Conservation (phyloP, 2,113 vertebrate species). For the Nycticryphes semicollaris region DNA sequence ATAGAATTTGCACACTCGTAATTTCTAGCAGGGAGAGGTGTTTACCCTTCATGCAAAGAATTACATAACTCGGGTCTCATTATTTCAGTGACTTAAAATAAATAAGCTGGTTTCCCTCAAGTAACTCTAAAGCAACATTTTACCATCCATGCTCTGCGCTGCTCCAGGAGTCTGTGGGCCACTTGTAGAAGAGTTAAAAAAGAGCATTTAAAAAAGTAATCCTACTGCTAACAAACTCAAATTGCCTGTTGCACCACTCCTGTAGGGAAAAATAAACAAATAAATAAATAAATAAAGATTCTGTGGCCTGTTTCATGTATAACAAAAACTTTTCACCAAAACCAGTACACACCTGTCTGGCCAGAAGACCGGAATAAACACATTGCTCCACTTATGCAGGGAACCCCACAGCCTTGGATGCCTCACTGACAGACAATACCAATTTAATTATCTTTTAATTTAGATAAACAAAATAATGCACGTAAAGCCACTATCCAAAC, state of each 20-base stretch:
- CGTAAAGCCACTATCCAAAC: background rate
- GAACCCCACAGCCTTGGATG: background rate
- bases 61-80: background rate
- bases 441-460: background rate
- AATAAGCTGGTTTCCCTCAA: background rate
- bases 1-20: rapidly evolving
- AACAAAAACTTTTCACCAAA: background rate
- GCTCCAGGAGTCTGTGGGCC: background rate
- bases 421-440: background rate
- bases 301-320: background rate
- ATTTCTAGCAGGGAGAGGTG: background rate
- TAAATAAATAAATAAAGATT: background rate
- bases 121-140: background rate
- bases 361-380: background rate
- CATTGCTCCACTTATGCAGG: background rate
- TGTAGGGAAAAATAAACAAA: background rate
- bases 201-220: background rate
- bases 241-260: background rate
- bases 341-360: background rate
- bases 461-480: background rate
- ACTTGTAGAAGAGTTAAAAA: background rate
- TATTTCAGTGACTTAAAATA: background rate
- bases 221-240: background rate
- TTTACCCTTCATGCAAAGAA: background rate
- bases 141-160: background rate